These are phyloP conservation scores for Tethya wilhelma DNA, from an alignment of 37 sponge, comb jelly and placozoan genomes.

Conservation along the genomic window DNA sequence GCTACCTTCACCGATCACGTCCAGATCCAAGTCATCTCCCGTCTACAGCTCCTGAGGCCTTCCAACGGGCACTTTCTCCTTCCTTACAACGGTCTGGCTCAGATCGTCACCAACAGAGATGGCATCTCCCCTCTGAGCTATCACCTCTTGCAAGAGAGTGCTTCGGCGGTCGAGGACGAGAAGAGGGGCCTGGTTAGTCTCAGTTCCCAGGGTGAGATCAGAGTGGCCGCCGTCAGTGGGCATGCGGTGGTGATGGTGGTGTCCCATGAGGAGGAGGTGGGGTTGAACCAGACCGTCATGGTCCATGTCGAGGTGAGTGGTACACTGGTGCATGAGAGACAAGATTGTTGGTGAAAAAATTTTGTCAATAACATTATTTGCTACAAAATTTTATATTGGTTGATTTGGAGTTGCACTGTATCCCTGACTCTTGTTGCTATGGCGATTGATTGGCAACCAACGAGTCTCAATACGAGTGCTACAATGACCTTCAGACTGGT, in stretches of 20 bases:
- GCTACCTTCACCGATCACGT: conserved; percentile 67
- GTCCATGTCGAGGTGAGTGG: conserved; percentile 81
- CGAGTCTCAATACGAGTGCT: too few species aligned
- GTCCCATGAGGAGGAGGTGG: conserved; percentile 46
- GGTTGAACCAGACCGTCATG: conserved; percentile 74
- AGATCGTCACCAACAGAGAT: conserved; percentile 77
- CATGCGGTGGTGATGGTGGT: conserved; percentile 87
- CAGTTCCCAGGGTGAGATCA: conserved; percentile 46
- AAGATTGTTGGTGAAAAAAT: neutral
- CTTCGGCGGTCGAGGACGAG: neutral
- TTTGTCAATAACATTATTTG: neutral
- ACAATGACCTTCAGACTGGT: too few species aligned
- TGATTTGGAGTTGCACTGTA: too few species aligned
- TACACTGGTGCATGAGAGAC: neutral
- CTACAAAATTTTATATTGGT: neutral
- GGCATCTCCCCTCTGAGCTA: conserved; percentile 57
- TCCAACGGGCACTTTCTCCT: conserved; percentile 64
- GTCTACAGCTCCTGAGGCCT: conserved; percentile 59
- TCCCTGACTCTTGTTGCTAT: too few species aligned
- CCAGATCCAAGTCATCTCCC: conserved; percentile 59
- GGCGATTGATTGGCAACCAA: too few species aligned
- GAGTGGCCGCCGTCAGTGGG: conserved; percentile 59
- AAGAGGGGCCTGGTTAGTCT: conserved; percentile 23
- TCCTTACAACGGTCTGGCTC: conserved; percentile 67
- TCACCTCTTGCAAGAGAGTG: conserved; percentile 35